phyloP scores from a whole-genome alignment of 2,113 vertebrate species.

The Centropus unirufus region DNA sequence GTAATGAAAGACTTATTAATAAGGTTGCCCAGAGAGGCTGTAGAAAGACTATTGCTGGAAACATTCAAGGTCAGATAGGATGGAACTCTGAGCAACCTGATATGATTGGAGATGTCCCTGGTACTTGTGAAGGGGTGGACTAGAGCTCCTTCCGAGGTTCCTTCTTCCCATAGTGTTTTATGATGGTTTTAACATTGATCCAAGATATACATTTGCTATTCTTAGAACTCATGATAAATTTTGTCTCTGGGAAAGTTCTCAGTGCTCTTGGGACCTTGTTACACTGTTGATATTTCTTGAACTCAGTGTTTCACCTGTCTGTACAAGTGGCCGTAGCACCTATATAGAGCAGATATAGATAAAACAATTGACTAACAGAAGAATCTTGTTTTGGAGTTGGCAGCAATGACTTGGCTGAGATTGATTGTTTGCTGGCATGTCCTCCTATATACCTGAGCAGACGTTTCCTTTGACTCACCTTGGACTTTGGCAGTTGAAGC shows the following conservation, averaged over 20 bases:
- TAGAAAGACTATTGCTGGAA: fast-evolving
- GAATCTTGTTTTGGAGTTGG: background rate
- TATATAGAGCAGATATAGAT: background rate
- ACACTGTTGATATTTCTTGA: background rate
- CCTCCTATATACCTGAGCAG: background rate
- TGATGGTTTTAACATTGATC: background rate
- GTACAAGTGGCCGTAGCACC: background rate
- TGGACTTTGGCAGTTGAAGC: slow-evolving; percentile 25
- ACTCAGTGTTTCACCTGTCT: background rate
- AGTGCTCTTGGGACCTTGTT: background rate
- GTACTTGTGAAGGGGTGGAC: background rate
- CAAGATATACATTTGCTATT: background rate
- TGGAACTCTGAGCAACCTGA: background rate
- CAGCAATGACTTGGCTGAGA: background rate
- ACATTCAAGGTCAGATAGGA: background rate
- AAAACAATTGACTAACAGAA: background rate
- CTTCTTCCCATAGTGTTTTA: background rate
- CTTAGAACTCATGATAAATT: background rate
- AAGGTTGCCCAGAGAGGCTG: fast-evolving
- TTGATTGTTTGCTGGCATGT: background rate
- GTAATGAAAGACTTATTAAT: background rate
- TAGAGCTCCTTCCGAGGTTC: background rate
- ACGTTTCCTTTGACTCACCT: slow-evolving; percentile 25
- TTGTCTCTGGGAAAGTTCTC: background rate
- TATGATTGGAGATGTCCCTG: background rate